Conservation (phyloP, 2,797 vertebrate species). For the Atherinosoma microstoma region DNA sequence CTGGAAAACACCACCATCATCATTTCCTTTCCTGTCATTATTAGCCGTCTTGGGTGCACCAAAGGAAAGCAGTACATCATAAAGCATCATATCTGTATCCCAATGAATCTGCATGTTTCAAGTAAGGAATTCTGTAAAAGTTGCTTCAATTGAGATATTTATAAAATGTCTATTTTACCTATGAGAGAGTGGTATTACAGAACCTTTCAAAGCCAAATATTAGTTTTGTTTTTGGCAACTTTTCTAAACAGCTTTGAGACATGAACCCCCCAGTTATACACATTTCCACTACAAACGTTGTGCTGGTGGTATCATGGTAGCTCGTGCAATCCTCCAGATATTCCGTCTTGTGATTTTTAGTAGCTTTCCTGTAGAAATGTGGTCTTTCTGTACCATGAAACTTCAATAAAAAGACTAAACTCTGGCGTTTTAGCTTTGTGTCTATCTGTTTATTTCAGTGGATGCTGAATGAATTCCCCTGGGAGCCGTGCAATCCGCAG, state of each 20-base stretch:
- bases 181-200: conserved; percentile 62
- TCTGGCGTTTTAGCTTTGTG: conserved; percentile 76
- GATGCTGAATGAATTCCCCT: conserved; percentile 50
- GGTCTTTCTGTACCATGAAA: conserved; percentile 78
- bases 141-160: conserved; percentile 67
- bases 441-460: conserved; percentile 65
- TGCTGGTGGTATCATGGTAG: conserved; percentile 78
- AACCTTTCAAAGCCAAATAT: conserved; percentile 60
- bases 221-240: conserved; percentile 58
- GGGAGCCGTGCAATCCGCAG: conserved; percentile 50
- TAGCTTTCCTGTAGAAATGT: conserved; percentile 82
- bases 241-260: conserved; percentile 68
- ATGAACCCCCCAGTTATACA: conserved; percentile 47
- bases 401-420: conserved; percentile 84
- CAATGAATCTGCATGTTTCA: conserved; percentile 67
- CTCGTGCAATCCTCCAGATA: conserved; percentile 70
- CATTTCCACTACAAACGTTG: conserved; percentile 64
- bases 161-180: conserved; percentile 75
- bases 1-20: conserved; percentile 40
- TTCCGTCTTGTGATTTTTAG: conserved; percentile 79
- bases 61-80: conserved; percentile 54
- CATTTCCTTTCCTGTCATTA: conserved; percentile 27
- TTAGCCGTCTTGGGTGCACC: conserved; percentile 46
- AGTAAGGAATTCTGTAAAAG: conserved; percentile 49
- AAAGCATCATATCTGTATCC: conserved; percentile 48